Percentiles rank a stretch among this genome's conserved stretches.
phyloP scores from a whole-genome alignment of 2,888 invertebrate genomes.

The Chloroclysta siterata region DNA sequence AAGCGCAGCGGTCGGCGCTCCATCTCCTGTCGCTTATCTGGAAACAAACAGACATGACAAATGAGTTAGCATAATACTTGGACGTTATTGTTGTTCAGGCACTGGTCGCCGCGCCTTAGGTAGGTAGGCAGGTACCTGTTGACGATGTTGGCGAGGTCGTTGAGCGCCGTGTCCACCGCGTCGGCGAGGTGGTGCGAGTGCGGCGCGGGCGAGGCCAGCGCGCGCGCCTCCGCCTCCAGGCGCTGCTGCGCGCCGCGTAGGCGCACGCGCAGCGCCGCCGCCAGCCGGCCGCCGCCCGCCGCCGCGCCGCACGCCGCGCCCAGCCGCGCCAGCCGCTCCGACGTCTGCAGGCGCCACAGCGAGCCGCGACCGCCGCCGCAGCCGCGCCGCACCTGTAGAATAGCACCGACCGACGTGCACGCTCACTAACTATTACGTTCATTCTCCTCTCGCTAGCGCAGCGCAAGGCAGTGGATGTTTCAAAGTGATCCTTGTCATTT shows the following conservation, averaged over 20 bases:
- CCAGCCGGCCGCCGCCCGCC: slow-evolving; percentile 88
- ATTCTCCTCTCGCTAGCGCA: no score
- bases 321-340: slow-evolving; percentile 88
- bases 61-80: no score
- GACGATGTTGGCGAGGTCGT: slow-evolving; percentile 90
- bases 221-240: slow-evolving; percentile 71
- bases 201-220: slow-evolving; percentile 65
- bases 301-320: slow-evolving; percentile 94
- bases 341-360: slow-evolving; percentile 76
- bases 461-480: no score
- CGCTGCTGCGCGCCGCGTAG: slow-evolving; percentile 60
- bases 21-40: slow-evolving; percentile 11
- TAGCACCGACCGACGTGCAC: no score
- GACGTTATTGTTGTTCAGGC: no score
- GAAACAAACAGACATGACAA: neutral
- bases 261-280: slow-evolving; percentile 85
- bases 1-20: neutral
- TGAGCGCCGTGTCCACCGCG: slow-evolving; percentile 81
- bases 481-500: no score
- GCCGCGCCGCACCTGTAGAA: slow-evolving; percentile 55
- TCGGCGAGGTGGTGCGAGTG: slow-evolving; percentile 88
- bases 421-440: no score
- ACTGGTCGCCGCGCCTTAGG: no score
- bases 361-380: slow-evolving; percentile 64
- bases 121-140: slow-evolving; percentile 83